Conservation (phyloP, 2,888 invertebrate species). For the Liodrosophila aerea region DNA sequence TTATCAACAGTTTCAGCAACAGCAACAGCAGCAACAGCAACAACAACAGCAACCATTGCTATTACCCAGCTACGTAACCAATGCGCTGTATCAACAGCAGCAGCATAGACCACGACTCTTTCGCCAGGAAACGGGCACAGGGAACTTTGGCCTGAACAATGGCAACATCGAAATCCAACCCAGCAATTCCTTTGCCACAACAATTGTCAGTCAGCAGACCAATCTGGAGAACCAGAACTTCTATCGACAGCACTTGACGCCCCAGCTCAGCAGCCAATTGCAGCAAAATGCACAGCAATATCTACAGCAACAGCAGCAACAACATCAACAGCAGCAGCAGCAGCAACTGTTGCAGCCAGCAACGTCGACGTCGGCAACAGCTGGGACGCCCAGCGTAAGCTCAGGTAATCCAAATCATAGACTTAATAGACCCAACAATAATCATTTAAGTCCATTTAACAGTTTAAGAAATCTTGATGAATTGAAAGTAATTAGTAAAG, state of each 20-base stretch:
- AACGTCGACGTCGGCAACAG: conserved; percentile 27
- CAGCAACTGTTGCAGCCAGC: no score
- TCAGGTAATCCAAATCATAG: conserved; percentile 69
- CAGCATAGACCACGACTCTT: conserved; percentile 83
- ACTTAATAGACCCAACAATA: conserved; percentile 39
- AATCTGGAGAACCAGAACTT: conserved; percentile 79
- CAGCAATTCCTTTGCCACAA: conserved; percentile 67
- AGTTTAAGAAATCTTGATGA: conserved; percentile 85
- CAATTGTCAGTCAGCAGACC: conserved; percentile 64
- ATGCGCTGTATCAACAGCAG: conserved; percentile 71
- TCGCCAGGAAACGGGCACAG: conserved; percentile 84
- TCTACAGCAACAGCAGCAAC: conserved; percentile 65
- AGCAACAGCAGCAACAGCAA: conserved; percentile 68
- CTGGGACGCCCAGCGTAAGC: conserved; percentile 36
- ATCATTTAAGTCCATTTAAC: conserved; percentile 65
- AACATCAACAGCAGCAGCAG: conserved; percentile 41
- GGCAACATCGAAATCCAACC: conserved; percentile 75
- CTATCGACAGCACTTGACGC: conserved; percentile 79
- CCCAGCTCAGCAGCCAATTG: conserved; percentile 77
- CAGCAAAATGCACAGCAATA: conserved; percentile 82
- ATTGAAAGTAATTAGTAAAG: conserved; percentile 91
- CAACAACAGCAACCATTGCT: conserved; percentile 64
- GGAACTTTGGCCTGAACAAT: conserved; percentile 86
- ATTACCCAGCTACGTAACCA: conserved; percentile 67
- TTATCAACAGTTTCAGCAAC: conserved; percentile 73